A percentile compares a stretch with the other conserved stretches of the same genome.
Conservation (phyloP, 92 coral and sea anemone species). For the Zoanthus gigantus region DNA sequence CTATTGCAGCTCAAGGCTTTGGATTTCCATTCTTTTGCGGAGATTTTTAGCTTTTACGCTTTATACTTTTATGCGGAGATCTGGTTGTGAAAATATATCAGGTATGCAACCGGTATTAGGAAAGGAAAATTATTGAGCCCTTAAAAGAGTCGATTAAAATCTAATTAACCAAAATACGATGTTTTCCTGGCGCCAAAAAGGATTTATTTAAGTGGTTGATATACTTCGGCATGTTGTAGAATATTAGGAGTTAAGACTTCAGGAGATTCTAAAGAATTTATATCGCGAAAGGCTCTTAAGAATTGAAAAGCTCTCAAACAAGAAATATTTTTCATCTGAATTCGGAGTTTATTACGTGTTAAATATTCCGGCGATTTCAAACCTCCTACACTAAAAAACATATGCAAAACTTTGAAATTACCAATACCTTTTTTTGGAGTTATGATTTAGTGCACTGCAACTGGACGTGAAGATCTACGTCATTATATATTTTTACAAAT, state of each 20-base stretch:
- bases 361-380: background rate
- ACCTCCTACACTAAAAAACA: background rate
- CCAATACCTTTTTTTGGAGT: background rate
- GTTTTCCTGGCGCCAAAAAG: conserved; percentile 21
- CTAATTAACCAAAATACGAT: conserved; percentile 19
- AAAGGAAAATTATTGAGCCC: background rate
- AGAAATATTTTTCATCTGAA: background rate
- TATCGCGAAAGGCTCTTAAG: background rate
- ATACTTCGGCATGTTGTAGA: background rate
- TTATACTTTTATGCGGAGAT: background rate
- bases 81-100: background rate
- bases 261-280: conserved; percentile 16
- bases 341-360: background rate
- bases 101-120: background rate
- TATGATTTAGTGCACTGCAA: background rate
- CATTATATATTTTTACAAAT: background rate
- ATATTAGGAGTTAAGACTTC: background rate
- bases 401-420: background rate
- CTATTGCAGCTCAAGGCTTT: no score
- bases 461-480: background rate
- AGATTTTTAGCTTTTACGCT: background rate
- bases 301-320: background rate
- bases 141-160: background rate
- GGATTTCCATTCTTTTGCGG: background rate
- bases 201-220: background rate